A percentile compares a stretch with the other conserved stretches of the same genome.
Evolutionary conservation across 1,140 invertebrate species (phyloP).

Genomic region (Druon quercuslanigerum): DNA sequence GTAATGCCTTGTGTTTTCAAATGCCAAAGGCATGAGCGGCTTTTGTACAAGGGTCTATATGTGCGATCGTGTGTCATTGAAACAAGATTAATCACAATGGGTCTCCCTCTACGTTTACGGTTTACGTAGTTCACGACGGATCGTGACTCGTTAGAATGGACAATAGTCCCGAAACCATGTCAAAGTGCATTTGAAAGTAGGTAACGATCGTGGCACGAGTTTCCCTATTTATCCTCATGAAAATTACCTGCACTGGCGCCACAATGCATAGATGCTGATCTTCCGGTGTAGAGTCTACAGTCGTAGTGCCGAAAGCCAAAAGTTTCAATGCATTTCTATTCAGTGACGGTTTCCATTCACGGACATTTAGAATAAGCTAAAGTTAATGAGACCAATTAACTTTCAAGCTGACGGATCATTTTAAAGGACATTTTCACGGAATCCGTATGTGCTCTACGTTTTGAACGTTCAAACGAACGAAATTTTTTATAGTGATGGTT

Average conservation of each 20-base stretch:
- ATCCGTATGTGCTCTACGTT: too few species aligned
- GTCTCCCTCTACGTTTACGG: neutral
- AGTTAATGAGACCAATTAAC: conserved; percentile 1
- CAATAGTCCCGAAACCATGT: conserved; percentile 24
- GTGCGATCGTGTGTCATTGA: conserved; percentile 49
- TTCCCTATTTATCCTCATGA: conserved; percentile 18
- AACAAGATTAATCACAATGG: conserved; percentile 53
- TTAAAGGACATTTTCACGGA: too few species aligned
- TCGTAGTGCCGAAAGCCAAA: neutral
- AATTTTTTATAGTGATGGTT: too few species aligned
- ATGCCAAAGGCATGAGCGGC: conserved; percentile 55
- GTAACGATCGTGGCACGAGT: conserved; percentile 23
- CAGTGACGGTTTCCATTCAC: conserved; percentile 6
- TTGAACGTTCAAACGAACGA: too few species aligned
- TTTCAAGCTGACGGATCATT: neutral
- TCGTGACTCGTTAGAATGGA: conserved; percentile 27
- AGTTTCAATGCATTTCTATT: neutral
- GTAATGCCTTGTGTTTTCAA: conserved; percentile 59
- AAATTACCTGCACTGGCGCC: conserved; percentile 21
- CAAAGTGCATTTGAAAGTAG: conserved; percentile 29
- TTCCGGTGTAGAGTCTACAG: neutral
- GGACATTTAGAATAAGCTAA: neutral
- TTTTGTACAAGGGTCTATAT: conserved; percentile 37
- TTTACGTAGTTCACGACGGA: conserved; percentile 27
- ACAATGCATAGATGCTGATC: conserved; percentile 22